Evolutionary conservation across 2,888 invertebrate species (phyloP).

Genomic region (Hypomecis punctinalis): DNA sequence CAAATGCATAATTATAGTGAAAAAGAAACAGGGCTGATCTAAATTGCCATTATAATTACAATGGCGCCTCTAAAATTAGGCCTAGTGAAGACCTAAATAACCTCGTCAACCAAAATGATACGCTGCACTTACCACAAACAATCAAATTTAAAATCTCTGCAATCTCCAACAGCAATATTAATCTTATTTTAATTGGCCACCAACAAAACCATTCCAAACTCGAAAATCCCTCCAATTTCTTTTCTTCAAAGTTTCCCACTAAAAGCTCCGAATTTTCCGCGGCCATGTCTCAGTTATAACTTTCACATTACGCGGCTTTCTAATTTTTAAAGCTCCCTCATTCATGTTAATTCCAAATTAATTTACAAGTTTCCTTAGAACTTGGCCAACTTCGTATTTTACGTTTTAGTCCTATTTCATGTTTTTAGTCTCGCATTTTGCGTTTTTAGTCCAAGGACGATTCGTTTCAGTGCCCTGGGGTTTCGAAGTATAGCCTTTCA

Average conservation of each 20-base stretch:
- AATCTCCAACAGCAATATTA: too few relatives aligned
- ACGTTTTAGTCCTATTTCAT: neutral
- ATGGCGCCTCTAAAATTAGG: too few relatives aligned
- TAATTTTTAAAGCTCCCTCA: conserved; percentile 10
- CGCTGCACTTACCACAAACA: too few relatives aligned
- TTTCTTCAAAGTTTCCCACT: neutral
- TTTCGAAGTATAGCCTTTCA: neutral
- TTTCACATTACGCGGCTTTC: conserved; percentile 9
- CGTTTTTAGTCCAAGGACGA: conserved; percentile 1
- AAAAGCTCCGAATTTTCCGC: neutral
- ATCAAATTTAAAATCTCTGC: too few relatives aligned
- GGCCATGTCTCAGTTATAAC: conserved; percentile 7
- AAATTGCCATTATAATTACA: too few relatives aligned
- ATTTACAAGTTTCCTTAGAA: conserved; percentile 13
- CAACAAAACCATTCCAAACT: neutral
- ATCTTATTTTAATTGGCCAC: neutral
- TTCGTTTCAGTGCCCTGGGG: neutral
- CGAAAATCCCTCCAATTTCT: neutral
- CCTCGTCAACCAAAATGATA: too few relatives aligned
- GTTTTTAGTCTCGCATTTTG: neutral
- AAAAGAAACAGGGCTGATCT: too few relatives aligned
- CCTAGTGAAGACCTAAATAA: too few relatives aligned
- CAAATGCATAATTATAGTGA: too few relatives aligned
- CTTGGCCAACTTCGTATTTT: conserved; percentile 1
- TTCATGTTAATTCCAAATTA: conserved; percentile 18